Base-by-base conservation (phyloP, 2,797 vertebrate species). In the Eulemur albifrons region DNA sequence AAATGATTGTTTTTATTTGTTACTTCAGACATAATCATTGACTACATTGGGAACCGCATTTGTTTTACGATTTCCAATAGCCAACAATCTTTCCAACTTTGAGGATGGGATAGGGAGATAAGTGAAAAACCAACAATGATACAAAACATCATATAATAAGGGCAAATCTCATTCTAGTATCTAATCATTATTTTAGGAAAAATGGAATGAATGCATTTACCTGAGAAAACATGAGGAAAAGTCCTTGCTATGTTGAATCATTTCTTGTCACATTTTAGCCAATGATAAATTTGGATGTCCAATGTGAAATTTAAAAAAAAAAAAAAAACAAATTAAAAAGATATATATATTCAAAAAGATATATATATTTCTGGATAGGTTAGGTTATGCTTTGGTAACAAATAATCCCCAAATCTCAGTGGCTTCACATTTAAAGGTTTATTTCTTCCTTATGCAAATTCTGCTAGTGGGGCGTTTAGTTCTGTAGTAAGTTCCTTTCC, bases 251-350 rank as follows among this genome's bases (percentile, higher is more conserved):
- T 48, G 21, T 50, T 67, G 40, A 94, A 32, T 76, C 27, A 93
- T 23, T 91, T 87, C 50, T 90, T 88, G 77, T 35, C 40, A 87
- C 5, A 30, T 54, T 91, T 94, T 88, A 69, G 72, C 14, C 72
- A 90, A 88, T 5, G 61, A 35, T 91, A 85, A 81, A 77, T 35
- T 79, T 88, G 80, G 43, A 90, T 83, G 17, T 35, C 38, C 69
- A 59, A 67, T 86, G 17, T 91, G 61, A 86, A 96, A 73, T 17
- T 92, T 13, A 73, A 18, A 67, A 93, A 40, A 59, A 67, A 93
- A 40, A 59, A 20, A 59, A 13, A 32, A 18, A 3, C 32, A 65
- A 35, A 35, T 4, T 35, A 18, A 59, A 50, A 63, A 70, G 79
- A 3, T 20, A 50, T 57, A 9, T 57, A 9, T 57, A 12, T 30